Percentiles rank a stretch among this genome's conserved stretches.
Conservation (phyloP, 2,113 vertebrate species). For the Cinclus mexicanus region DNA sequence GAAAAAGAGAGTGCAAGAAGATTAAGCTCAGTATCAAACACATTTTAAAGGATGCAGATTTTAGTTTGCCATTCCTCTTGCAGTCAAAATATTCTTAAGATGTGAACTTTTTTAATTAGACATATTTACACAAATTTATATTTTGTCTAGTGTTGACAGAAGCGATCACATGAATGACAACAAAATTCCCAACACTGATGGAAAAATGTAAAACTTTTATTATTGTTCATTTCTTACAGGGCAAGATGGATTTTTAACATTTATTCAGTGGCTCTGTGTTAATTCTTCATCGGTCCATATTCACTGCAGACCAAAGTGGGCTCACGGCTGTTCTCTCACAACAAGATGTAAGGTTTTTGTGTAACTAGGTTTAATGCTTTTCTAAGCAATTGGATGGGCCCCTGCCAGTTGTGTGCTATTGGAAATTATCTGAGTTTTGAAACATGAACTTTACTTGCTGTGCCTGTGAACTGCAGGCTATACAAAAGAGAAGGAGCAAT, state of each 20-base stretch:
- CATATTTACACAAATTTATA: neutral
- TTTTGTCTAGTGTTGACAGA: neutral
- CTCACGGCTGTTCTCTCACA: neutral
- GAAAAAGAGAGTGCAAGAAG: neutral
- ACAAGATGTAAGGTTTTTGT: neutral
- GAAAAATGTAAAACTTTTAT: neutral
- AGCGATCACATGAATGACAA: neutral
- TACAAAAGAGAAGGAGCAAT: neutral
- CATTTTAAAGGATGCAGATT: neutral
- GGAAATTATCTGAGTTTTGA: neutral
- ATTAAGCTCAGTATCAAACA: conserved; percentile 30
- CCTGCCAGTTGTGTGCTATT: neutral
- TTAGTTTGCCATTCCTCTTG: neutral
- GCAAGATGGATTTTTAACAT: neutral
- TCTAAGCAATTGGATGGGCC: neutral
- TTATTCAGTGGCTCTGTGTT: neutral
- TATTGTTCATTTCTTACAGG: neutral
- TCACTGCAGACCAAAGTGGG: neutral
- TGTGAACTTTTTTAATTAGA: neutral
- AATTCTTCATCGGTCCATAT: neutral
- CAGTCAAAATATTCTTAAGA: neutral
- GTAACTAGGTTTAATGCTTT: neutral
- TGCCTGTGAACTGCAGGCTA: neutral
- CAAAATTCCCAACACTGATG: neutral
- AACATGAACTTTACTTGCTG: neutral